Evolutionary conservation across 2,888 invertebrate species (phyloP), one percentile per base, ranked within the genome.

Genomic region (Ommatoiulus sabulosus): DNA sequence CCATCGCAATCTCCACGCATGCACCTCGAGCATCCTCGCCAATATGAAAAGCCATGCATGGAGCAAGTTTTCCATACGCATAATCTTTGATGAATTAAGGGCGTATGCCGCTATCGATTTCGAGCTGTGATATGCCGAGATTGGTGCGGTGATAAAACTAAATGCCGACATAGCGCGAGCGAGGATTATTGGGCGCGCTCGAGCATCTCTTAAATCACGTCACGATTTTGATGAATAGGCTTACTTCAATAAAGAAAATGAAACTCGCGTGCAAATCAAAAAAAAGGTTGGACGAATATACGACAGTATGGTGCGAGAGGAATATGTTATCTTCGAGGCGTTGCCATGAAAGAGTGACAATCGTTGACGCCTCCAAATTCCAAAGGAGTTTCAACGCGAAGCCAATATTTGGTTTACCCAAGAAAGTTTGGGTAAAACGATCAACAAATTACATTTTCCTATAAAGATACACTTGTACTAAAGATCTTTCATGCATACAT

Each of bases 21-120:
- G 35, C 52, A 52, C 52, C 52, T 57, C 57, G 57, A 57, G 57
- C 57, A 57, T 57, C n/a, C n/a, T 57, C 57, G 17, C 57, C n/a
- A 57, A 57, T 57, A 35, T 35, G 35, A 35, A 35, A 35, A 35
- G n/a, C 57, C 57, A 52, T n/a, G 57, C 57, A 52, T n/a, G 57
- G 17, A 17, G 57, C 52, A 10, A 52, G 12, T 12, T 57, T 57
- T 57, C n/a, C 57, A 17, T 57, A 57, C 57, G 57, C 57, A 57
- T 57, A 57, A 57, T 57, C 57, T 57, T 57, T 57, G 57, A 57
- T 57, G 57, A 57, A 57, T 57, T 57, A 57, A 57, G 57, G 57
- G 57, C 57, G 57, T 57, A n/a, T 57, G 57, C 57, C n/a, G 57
- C 57, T 57, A 57, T 57, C 57, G 57, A 57, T 57, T 57, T 57